Base-by-base conservation (phyloP, 2,797 vertebrate species). In the Silurus lanzhouensis region DNA sequence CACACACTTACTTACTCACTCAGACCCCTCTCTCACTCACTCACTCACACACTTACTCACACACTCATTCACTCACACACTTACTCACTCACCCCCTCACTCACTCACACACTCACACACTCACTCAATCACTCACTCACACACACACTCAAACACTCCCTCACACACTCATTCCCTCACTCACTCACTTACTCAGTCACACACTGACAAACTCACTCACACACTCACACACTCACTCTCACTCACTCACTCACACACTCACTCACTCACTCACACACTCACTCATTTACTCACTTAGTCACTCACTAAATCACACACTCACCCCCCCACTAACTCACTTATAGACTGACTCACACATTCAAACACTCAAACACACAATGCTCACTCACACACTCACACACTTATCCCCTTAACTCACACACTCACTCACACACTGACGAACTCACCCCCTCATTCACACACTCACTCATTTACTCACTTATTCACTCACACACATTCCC, bases 261-360 rank as follows among this genome's bases (percentile, higher is more conserved):
- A 66, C 63, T 61, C 46, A 68, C 88, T 84, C 66, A 83, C 80
- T 20, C 6, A 88, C 86, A 74, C 61, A 63, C n/a, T 64, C 63
- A 10, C n/a, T 13, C 64, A 27, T 25, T 13, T 7, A 25, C 63
- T 17, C 17, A 17, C 58, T n/a, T n/a, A n/a, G n/a, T 6, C 58
- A 20, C 60, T 6, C 1, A 20, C 5, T 61, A 5, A 61, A 3
- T 61, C 3, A 61, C 19, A 1, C 17, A 5, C 58, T 19, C 17
- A 0, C 58, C 58, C 0, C 6, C 63, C n/a, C 63, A 13, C n/a
- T 25, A 3, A 66, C 63, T 0, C n/a, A 14, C n/a, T 66, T 10
- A 1, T 22, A 10, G 0, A 25, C 63, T 25, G 22, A 25, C 10
- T 66, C 9, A 25, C 63, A 5, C 22, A 10, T 22, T 63, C 61